Evolutionary conservation across 2,888 invertebrate species (phyloP), one percentile per base, ranked within the genome.

Genomic region (Ypsolopha sequella): DNA sequence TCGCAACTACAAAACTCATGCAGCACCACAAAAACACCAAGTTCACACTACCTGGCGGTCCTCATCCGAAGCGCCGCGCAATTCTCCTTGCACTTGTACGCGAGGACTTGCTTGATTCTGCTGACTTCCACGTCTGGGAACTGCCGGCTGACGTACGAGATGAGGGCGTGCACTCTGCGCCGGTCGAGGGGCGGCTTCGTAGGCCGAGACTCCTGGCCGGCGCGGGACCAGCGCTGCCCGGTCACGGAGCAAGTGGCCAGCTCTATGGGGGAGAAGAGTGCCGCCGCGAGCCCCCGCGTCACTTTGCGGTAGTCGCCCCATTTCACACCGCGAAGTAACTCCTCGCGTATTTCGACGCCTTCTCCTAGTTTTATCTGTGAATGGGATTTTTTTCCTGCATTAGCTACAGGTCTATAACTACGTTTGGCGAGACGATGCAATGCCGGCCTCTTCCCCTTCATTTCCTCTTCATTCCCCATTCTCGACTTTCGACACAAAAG

Each of bases 71-170:
- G 89, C 60, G 92, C 92, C 48, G 92, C 92, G 62, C 92, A 92
- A 78, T 92, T 92, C 75, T 92, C 92, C 81, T 92, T 92, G 76
- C 92, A 92, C 78, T 92, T 92, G 79, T 92, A 92, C 34, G 92
- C 92, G 61, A 92, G 81, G 60, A 92, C 92, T 76, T 92, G 92
- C 75, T 92, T 92, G 73, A 92, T 92, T 66, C 92, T 86, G 80
- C 91, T 91, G 67, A 92, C 91, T 77, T 92, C 92, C 24, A 92
- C 90, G 69, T 90, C 89, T 38, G 92, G 92, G 85, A 92, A 92
- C 69, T 91, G 88, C 48, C 90, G 88, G 68, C 91, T 91, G 62
- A 92, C 92, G 80, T 92, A 92, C 48, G 91, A 91, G 76, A 92
- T 92, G 70, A 92, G 91, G 48, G 92, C 92, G 82, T 92, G 92